These are phyloP conservation scores for Dicrurus megarhynchus DNA, from an alignment of 2,113 vertebrate genomes.

Conservation along the genomic window DNA sequence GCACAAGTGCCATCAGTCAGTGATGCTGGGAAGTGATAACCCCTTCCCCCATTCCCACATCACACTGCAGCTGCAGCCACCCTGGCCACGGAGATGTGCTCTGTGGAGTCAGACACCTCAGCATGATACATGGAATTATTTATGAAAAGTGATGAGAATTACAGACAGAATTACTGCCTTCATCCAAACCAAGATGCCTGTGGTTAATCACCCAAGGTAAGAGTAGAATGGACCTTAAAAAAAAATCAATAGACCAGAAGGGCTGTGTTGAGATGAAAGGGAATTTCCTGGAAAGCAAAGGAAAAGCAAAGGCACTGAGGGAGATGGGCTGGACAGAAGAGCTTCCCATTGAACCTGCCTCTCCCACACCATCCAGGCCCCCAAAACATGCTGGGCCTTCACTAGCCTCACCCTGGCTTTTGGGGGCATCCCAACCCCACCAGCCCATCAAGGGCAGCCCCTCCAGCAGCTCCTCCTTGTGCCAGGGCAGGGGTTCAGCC, in stretches of 20 bases:
- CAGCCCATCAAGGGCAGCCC: background rate
- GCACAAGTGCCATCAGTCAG: background rate
- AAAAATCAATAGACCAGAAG: background rate
- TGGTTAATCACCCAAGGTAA: background rate
- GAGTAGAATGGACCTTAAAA: background rate
- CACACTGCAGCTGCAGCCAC: background rate
- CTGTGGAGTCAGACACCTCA: background rate
- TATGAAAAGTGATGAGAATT: background rate
- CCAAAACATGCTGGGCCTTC: background rate
- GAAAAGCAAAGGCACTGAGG: background rate
- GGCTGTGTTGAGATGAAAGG: background rate
- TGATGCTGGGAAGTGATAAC: background rate
- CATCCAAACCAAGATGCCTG: background rate
- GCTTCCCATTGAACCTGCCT: background rate
- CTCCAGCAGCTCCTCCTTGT: background rate
- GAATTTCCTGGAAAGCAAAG: background rate
- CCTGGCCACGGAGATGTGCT: rapidly evolving
- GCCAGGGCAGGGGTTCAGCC: too few species aligned
- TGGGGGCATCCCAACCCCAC: background rate
- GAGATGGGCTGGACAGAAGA: background rate
- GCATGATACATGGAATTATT: background rate
- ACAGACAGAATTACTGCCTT: background rate
- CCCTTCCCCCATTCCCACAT: background rate
- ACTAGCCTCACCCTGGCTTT: background rate
- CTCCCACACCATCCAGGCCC: background rate